A percentile compares a stretch with the other conserved stretches of the same genome.
Evolutionary conservation across 2,113 vertebrate genomes (phyloP).

Genomic region (Salvator merianae): DNA sequence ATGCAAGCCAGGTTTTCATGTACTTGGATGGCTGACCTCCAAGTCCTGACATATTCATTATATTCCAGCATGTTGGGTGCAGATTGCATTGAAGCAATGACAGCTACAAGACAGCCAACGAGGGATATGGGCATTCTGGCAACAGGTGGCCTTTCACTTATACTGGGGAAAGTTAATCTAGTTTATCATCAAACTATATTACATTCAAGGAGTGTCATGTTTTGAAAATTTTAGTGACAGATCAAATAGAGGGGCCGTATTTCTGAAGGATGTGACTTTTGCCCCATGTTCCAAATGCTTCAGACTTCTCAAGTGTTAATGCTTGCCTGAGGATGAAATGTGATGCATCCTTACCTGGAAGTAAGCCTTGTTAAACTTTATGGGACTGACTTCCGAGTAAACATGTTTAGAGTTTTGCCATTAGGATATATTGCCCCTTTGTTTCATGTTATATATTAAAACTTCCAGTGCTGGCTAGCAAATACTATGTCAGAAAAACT

Average conservation of each 20-base stretch:
- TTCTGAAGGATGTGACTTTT: conserved; percentile 75
- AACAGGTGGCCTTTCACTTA: conserved; percentile 88
- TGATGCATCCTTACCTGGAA: too few relatives aligned
- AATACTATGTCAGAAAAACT: too few relatives aligned
- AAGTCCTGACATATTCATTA: conserved; percentile 89
- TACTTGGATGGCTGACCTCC: conserved; percentile 89
- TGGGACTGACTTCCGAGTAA: too few relatives aligned
- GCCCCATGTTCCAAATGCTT: conserved; percentile 66
- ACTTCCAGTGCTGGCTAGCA: conserved; percentile 20
- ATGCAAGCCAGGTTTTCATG: conserved; percentile 84
- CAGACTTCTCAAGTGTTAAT: conserved; percentile 72
- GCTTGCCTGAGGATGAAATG: conserved; percentile 60
- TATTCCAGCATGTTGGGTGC: conserved; percentile 82
- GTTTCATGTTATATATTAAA: conserved; percentile 56
- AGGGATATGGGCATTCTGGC: conserved; percentile 83
- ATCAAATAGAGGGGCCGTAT: conserved; percentile 78
- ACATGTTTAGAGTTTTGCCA: conserved; percentile 9
- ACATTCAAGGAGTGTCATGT: conserved; percentile 81
- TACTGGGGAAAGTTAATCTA: conserved; percentile 84
- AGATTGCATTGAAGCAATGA: conserved; percentile 85
- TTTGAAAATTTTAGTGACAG: conserved; percentile 78
- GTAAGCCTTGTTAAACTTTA: too few relatives aligned
- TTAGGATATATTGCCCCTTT: conserved; percentile 63
- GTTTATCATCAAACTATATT: conserved; percentile 86
- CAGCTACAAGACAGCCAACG: conserved; percentile 86